Base-by-base conservation (phyloP, 2,888 invertebrate genomes). In the Eurytoma adleriae region DNA sequence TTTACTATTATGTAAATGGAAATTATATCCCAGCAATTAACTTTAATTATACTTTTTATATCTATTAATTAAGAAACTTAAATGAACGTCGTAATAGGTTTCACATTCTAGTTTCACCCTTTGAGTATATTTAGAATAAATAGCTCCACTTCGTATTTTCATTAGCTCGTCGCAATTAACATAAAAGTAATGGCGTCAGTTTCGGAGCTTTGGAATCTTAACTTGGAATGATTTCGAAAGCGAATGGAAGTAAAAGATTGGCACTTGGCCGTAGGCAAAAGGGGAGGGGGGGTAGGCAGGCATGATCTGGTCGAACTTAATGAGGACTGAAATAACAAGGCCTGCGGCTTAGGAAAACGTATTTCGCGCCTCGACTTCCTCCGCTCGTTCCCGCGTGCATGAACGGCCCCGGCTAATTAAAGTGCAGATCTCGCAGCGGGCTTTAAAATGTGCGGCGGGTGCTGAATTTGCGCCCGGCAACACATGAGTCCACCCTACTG, bases 341-440 rank as follows among this genome's bases (percentile, higher is more conserved):
- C 66, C 57, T 54, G 61, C 57, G 68, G 61, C 59, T 67, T 67
- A 72, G 57, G 78, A 68, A 78, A 67, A 59, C 67, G 67, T n/a
- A 61, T 50, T 57, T 40, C n/a, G 40, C 50, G 18, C 52, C 20
- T 72, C 52, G 5, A n/a, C 50, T 24, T 24, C 68, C 48, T 54
- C 24, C 54, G 4, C 69, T 56, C 40, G 27, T 30, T 27, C 56
- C 56, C 40, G 14, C n/a, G n/a, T 18, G 50, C 18, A 4, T 48
- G 24, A 78, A 81, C 79, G 75, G 73, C 50, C 68, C 68, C 57
- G 78, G 83, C 84, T 88, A 88, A 88, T 88, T 87, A 88, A 87
- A 88, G 87, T 88, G 87, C 86, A 88, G 86, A 88, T 88, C 84
- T 83, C 74, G 59, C 20, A 48, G 20, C 40, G 20, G 48, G 81